Evolutionary conservation across 1,140 invertebrate species (phyloP).

Genomic region (Drosophila albomicans): DNA sequence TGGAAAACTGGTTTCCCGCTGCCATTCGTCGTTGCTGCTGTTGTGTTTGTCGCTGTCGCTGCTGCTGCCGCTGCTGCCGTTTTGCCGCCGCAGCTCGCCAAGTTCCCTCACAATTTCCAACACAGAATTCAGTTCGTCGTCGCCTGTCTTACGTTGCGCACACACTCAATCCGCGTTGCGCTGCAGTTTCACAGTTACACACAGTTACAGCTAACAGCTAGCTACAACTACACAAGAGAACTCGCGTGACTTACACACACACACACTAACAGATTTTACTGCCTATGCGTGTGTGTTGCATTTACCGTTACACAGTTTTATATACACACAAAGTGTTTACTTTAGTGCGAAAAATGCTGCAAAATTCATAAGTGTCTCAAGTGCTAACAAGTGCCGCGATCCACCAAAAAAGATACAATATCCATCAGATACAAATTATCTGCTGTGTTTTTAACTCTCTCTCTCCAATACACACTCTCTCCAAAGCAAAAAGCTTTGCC

Average conservation of each 20-base stretch:
- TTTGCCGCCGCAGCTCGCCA: conserved; percentile 54
- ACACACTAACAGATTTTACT: conserved; percentile 30
- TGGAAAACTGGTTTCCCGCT: conserved; percentile 78
- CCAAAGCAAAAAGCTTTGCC: conserved; percentile 25
- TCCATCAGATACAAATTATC: conserved; percentile 26
- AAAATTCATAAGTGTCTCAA: conserved; percentile 41
- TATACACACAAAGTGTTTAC: conserved; percentile 34
- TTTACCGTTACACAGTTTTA: conserved; percentile 23
- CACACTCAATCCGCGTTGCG: conserved; percentile 76
- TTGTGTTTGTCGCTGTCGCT: conserved; percentile 29
- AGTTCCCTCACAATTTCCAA: conserved; percentile 70
- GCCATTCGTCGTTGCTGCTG: conserved; percentile 62
- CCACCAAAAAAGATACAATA: conserved; percentile 30
- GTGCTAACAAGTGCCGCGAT: conserved; percentile 37
- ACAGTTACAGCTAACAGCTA: conserved; percentile 41
- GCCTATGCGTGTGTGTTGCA: conserved; percentile 22
- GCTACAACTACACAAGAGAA: conserved; percentile 5
- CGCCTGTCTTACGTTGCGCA: conserved; percentile 82
- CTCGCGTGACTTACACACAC: conserved; percentile 32
- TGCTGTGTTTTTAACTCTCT: conserved; percentile 8
- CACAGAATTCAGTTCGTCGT: conserved; percentile 84
- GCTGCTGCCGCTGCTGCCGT: conserved; percentile 36
- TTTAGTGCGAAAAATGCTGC: conserved; percentile 31
- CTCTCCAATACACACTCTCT: neutral
- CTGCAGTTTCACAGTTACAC: conserved; percentile 37